Conservation (phyloP, 2,113 vertebrate genomes). For the Lanius collurio region DNA sequence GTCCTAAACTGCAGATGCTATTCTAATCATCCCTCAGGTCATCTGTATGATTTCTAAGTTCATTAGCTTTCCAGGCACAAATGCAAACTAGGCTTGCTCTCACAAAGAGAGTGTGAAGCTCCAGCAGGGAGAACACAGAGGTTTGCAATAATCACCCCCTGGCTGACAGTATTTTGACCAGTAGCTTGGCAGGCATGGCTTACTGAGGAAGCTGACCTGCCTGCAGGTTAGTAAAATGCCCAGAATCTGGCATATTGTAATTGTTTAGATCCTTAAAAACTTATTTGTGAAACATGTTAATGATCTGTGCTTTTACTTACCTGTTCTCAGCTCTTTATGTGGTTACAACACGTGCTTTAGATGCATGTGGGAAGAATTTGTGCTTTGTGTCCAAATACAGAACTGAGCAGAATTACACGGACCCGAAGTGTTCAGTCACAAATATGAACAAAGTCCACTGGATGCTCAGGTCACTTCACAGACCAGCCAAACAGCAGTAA, state of each 20-base stretch:
- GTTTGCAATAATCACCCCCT: not conserved
- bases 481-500: not conserved
- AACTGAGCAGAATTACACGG: not conserved
- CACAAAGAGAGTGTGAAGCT: not conserved
- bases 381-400: not conserved
- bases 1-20: not conserved
- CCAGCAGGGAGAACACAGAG: not conserved
- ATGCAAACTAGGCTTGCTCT: not conserved
- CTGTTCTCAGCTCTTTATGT: not conserved
- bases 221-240: not conserved
- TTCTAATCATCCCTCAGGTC: not conserved
- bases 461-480: not conserved
- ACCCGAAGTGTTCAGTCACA: not conserved
- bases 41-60: not conserved
- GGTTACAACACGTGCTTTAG: not conserved
- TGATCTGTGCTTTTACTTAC: not conserved
- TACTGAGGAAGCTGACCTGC: not conserved
- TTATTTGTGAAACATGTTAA: not conserved
- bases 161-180: not conserved
- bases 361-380: not conserved
- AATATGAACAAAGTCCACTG: slow-evolving; percentile 35
- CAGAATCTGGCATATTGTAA: not conserved
- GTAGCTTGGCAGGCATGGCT: not conserved
- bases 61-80: not conserved
- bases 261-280: not conserved